Conservation (phyloP, 2,797 vertebrate species). For the Acanthurus leucopareius region DNA sequence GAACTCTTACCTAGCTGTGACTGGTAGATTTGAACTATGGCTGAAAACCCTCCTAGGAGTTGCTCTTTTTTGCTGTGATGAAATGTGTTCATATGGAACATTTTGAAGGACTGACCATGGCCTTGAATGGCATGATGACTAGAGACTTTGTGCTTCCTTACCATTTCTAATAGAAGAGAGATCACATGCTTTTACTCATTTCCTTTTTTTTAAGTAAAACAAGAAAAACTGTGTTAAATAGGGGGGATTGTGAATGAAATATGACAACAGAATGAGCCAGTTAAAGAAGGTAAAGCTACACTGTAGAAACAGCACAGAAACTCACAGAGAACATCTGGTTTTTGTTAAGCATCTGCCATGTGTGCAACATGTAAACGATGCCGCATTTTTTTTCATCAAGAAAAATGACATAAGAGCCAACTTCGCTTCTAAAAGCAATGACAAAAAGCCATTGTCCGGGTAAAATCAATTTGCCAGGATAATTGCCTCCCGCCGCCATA, state of each 20-base stretch:
- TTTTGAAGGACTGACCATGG: conserved; percentile 82
- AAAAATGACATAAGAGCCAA: conserved; percentile 36
- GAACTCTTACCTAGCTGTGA: conserved; percentile 69
- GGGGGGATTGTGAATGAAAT: conserved; percentile 77
- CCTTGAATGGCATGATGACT: conserved; percentile 88
- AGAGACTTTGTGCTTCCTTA: conserved; percentile 91
- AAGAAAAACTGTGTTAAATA: conserved; percentile 84
- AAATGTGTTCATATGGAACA: conserved; percentile 58
- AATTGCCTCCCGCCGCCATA: conserved; percentile 43
- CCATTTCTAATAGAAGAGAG: conserved; percentile 88
- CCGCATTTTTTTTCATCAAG: conserved; percentile 43
- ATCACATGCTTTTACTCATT: conserved; percentile 73
- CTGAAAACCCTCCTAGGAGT: conserved; percentile 61
- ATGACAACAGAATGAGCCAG: conserved; percentile 75
- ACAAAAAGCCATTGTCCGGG: conserved; percentile 36
- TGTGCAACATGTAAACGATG: conserved; percentile 46
- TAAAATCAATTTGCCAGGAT: conserved; percentile 62
- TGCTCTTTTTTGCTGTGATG: conserved; percentile 73
- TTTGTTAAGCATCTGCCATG: conserved; percentile 53
- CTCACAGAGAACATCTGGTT: conserved; percentile 43
- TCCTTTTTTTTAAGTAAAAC: conserved; percentile 71
- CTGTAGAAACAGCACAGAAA: conserved; percentile 30
- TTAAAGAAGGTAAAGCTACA: conserved; percentile 43
- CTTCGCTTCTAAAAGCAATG: conserved; percentile 57
- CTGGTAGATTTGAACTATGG: conserved; percentile 67